Base-by-base conservation (phyloP, 30 jellyfish, hydroid and myxozoan genomes). In the Catostylus mosaicus region DNA sequence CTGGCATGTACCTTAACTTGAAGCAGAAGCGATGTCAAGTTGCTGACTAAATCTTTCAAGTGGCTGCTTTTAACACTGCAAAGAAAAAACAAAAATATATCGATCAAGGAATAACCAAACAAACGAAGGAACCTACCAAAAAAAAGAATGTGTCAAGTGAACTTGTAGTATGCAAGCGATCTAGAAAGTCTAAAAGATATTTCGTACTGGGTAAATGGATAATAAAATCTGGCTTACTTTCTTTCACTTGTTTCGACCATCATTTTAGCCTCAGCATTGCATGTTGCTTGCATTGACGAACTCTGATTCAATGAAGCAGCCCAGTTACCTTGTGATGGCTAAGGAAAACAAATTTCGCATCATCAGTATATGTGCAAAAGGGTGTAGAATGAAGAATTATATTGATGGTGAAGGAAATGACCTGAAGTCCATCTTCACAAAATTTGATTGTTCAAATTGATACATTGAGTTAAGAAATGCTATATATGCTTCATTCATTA, bases 11-110 rank as follows among this genome's bases (percentile, higher is more conserved):
- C 93, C 87, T 93, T 88, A 30, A 93, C 75, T 50, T 93, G 98
- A 29, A 93, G 93, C 78, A 93, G 38, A 20, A 93, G 73, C 7
- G 98, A 93, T 46, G 98, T 93, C 34, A 93, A 78, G 23, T 77
- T 75, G 35, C 90, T 59, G 50, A 88, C 85, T 24, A 93, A 83
- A 47, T 75, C 87, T 65, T 81, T 82, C 73, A 93, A 43, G 76
- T 70, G 97, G 14, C 40, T 51, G 70, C 87, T 86, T 27, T 77
- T 30, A 18, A 91, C 86, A 52, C 81, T 73, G 33, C 76, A 66
- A 47, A 46, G 45, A 23, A 54, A 32, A 16, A 57, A 32, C 8
- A 12, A n/a, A n/a, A 35, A 19, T 16, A 9, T 43, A 8, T 52
- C 9, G 29, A n/a, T 6, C 67, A 52, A n/a, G 9, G 67, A 22